phyloP scores from a whole-genome alignment of 1,140 invertebrate species.

The Platyura marginata region DNA sequence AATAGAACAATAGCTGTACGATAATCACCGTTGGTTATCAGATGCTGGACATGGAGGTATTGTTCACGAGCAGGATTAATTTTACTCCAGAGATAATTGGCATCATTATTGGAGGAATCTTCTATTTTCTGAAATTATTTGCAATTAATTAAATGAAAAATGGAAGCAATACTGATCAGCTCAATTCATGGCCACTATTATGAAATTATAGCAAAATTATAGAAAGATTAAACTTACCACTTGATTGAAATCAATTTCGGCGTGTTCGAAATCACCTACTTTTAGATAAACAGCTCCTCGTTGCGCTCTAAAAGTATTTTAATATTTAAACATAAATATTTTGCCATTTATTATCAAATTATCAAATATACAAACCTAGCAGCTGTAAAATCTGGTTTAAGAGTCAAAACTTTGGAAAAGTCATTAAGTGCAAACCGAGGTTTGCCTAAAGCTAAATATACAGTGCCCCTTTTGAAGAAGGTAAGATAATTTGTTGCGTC shows the following conservation, averaged over 20 bases:
- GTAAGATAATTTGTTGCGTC: constrained; percentile 93
- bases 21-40: constrained; percentile 47
- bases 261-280: constrained; percentile 65
- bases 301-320: constrained; percentile 42
- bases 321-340: too few species aligned
- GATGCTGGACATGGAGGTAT: constrained; percentile 43
- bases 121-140: too few species aligned
- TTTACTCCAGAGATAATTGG: constrained; percentile 38
- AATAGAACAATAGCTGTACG: constrained; percentile 48
- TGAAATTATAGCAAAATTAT: too few species aligned
- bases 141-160: too few species aligned
- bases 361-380: constrained; percentile 41
- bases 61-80: constrained; percentile 46
- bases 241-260: constrained; percentile 62
- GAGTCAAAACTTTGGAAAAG: constrained; percentile 75
- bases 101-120: constrained; percentile 65
- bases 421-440: constrained; percentile 88
- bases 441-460: constrained; percentile 91
- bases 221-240: too few species aligned
- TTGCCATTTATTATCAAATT: too few species aligned
- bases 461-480: constrained; percentile 87
- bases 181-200: too few species aligned
- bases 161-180: too few species aligned
- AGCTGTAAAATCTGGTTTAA: constrained; percentile 87
- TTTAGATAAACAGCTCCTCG: constrained; percentile 77